Percentiles rank a stretch among this genome's conserved stretches.
Conservation (phyloP, 2,888 invertebrate species). For the Scaptomyza caliginosa region DNA sequence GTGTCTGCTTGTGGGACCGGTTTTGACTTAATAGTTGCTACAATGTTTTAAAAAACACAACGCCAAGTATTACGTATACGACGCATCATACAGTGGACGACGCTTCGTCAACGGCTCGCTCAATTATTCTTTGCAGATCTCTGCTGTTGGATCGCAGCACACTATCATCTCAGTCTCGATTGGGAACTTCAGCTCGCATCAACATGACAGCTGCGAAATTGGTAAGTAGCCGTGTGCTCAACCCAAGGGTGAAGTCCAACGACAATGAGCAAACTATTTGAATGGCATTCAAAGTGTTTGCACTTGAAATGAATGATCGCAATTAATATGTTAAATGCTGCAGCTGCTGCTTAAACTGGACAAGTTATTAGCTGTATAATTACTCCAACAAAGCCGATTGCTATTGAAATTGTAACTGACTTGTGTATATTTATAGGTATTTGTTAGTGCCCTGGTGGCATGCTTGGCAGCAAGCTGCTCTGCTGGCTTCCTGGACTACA, state of each 20-base stretch:
- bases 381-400: conserved; percentile 6
- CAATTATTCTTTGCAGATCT: conserved; percentile 65
- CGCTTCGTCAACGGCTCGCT: conserved; percentile 21
- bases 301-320: conserved; percentile 19
- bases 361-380: conserved; percentile 19
- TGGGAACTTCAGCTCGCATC: conserved; percentile 73
- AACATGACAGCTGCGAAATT: conserved; percentile 78
- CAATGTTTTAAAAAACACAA: conserved; percentile 23
- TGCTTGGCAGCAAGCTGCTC: conserved; percentile 65
- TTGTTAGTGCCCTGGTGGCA: conserved; percentile 67
- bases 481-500: conserved; percentile 70
- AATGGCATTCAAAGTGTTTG: conserved; percentile 44
- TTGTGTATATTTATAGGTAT: conserved; percentile 50
- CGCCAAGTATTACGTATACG: conserved; percentile 46
- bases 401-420: conserved; percentile 11
- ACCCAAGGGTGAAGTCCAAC: conserved; percentile 14
- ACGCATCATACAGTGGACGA: conserved; percentile 36
- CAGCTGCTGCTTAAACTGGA: conserved; percentile 26
- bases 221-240: conserved; percentile 59
- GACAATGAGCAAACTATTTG: conserved; percentile 21
- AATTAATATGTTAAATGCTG: conserved; percentile 28
- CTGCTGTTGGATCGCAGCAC: conserved; percentile 55
- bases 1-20: conserved; percentile 37
- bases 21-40: conserved; percentile 42
- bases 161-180: conserved; percentile 72